Evolutionary conservation across 2,888 invertebrate genomes (phyloP), one percentile per base, ranked within the genome.

Genomic region (Phania funesta): DNA sequence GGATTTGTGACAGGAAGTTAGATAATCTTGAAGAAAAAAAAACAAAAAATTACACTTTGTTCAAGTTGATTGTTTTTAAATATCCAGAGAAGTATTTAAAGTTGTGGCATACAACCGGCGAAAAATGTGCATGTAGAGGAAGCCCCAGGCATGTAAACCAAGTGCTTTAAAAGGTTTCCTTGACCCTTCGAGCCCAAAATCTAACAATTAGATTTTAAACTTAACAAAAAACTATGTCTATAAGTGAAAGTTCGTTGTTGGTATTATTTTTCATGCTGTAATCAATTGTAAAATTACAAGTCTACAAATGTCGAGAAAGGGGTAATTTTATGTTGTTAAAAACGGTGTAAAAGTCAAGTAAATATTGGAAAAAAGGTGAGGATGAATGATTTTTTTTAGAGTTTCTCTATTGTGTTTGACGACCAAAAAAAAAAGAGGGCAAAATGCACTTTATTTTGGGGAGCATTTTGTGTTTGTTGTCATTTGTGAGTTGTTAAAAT

Each of bases 1-100:
- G 78, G 78, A 78, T 78, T 82, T 82, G 78, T 74, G 20, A 75
- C 82, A 82, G 82, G 82, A 82, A 82, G 78, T 78, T 78, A 78
- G 78, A 78, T 75, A 82, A 82, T 70, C 82, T 38, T 46, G 20
- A n/a, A 38, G 20, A 26, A 46, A 20, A 16, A 9, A 18, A 46
- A 50, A 16, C 16, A 11, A 64, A 1, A 56, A 76, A 71, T 67
- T 81, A 52, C 38, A 32, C 29, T 44, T 44, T 18, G 11, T 38
- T 4, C 35, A 38, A 38, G 13, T 11, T 67, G 29, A 44, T 26
- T 44, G 35, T 48, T 52, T 67, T 56, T 35, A 41, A 67, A 38
- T 29, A 60, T 11, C 46, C 6, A n/a, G 18, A 11, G 26, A 22
- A 58, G 18, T 35, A 38, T 70, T 50, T 60, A 60, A 76, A 76